phyloP scores from a whole-genome alignment of 1,140 invertebrate species.

The honey bee (Apis mellifera) region Amel_HAv3.1 CM009936.2:16769001-16769500 shows the following conservation, averaged over 20 bases:
- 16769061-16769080: no score
- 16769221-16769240: no score
- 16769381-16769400: not conserved
- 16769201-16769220: no score
- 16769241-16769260: no score
- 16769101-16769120: no score
- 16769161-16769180: not conserved
- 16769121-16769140: not conserved
- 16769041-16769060: no score
- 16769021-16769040: no score
- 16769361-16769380: not conserved
- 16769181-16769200: not conserved
- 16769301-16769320: not conserved
- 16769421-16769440: constrained; percentile 48
- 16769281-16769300: not conserved
- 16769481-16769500: constrained; percentile 20
- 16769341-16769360: not conserved
- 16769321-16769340: constrained; percentile 17
- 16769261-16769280: no score
- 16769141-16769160: not conserved
- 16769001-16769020: no score
- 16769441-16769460: constrained; percentile 52
- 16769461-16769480: constrained; percentile 25
- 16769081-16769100: no score
- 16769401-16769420: constrained; percentile 44